Conservation (phyloP, 2,113 vertebrate species). For the Forbesichthys agassizii region DNA sequence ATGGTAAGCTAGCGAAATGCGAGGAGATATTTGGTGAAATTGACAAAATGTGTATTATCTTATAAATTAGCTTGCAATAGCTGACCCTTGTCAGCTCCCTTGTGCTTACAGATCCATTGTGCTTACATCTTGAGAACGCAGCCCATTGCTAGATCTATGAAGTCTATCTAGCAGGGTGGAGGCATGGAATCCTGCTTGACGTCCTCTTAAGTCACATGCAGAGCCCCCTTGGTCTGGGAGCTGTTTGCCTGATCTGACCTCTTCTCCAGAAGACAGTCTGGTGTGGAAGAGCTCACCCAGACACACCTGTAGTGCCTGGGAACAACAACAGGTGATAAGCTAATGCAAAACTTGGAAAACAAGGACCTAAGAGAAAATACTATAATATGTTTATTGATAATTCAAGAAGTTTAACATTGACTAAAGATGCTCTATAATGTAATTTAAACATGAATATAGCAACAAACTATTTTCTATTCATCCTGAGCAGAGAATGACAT, state of each 20-base stretch:
- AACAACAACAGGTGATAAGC: not conserved
- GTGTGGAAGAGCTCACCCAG: constrained; percentile 80
- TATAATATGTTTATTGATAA: too few species aligned
- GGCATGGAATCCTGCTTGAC: constrained; percentile 27
- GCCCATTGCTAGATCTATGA: constrained; percentile 33
- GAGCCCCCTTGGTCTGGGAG: constrained; percentile 20
- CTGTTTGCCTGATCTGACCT: constrained; percentile 53
- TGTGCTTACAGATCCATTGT: constrained; percentile 58
- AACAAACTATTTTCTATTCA: too few species aligned
- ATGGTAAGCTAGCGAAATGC: too few species aligned
- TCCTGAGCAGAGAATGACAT: too few species aligned
- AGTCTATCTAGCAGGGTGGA: constrained; percentile 63
- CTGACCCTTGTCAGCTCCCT: not conserved
- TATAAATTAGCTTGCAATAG: too few species aligned
- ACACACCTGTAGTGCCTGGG: constrained; percentile 78
- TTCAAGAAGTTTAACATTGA: too few species aligned
- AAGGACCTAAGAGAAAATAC: not conserved
- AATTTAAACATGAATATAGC: too few species aligned
- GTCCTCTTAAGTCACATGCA: constrained; percentile 38
- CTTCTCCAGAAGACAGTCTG: constrained; percentile 35
- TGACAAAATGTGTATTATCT: too few species aligned
- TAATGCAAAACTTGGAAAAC: not conserved
- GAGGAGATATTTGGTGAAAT: too few species aligned
- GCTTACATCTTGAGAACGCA: constrained; percentile 74
- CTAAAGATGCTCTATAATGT: too few species aligned